Evolutionary conservation across 92 coral and sea anemone species (phyloP).

Genomic region (Porites rus): DNA sequence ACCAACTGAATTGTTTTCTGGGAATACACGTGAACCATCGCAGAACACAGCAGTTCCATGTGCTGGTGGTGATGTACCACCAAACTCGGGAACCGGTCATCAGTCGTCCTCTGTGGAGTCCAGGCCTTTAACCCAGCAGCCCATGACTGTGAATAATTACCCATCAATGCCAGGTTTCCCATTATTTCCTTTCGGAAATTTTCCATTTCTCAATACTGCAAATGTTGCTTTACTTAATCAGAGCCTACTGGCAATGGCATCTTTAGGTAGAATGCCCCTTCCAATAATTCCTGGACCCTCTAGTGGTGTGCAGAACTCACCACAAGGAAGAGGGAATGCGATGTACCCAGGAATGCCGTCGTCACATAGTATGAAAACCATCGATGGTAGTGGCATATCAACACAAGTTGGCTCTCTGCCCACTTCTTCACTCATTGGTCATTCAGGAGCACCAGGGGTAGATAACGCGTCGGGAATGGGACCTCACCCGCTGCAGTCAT

Average conservation of each 20-base stretch:
- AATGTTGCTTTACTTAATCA: neutral
- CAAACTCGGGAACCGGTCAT: neutral
- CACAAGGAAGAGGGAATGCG: neutral
- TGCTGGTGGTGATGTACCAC: neutral
- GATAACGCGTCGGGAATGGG: neutral
- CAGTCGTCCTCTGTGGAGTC: neutral
- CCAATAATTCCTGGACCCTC: neutral
- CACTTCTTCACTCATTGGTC: neutral
- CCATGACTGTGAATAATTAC: neutral
- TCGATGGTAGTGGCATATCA: neutral
- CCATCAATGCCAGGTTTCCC: conserved; percentile 46
- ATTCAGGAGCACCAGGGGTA: neutral
- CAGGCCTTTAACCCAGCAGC: neutral
- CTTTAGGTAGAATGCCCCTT: neutral
- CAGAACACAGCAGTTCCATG: neutral
- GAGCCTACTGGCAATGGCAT: neutral
- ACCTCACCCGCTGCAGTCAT: neutral
- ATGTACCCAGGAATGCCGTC: neutral
- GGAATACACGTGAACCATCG: neutral
- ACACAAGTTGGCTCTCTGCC: neutral
- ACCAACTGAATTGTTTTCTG: neutral
- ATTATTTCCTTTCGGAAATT: conserved; percentile 24
- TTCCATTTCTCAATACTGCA: conserved; percentile 16
- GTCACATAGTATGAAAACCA: neutral
- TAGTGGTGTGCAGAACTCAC: neutral